These are phyloP conservation scores for Drosophila anomelani DNA, from an alignment of 2,888 invertebrate genomes.

Conservation along the genomic window DNA sequence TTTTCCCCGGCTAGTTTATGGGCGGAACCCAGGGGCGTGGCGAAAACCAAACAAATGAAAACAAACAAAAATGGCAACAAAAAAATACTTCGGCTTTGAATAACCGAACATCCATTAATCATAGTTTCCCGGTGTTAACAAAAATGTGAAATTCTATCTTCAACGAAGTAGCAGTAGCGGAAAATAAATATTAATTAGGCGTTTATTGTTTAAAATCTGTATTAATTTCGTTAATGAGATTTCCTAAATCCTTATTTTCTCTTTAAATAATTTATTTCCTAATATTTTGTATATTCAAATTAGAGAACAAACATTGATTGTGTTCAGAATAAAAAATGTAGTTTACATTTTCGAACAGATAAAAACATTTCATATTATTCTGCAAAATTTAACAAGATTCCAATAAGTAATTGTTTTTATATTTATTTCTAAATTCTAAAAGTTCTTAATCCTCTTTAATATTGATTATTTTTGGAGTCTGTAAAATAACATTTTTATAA, in stretches of 20 bases:
- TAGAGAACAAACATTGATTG: no score
- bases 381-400: no score
- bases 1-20: constrained; percentile 33
- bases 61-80: constrained; percentile 9
- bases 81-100: constrained; percentile 7
- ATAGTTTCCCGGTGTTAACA: constrained; percentile 21
- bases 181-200: constrained; percentile 12
- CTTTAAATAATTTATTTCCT: background rate
- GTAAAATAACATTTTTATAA: background rate
- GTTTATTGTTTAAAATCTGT: constrained; percentile 1
- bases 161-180: background rate
- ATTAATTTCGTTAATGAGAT: background rate
- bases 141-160: constrained; percentile 18
- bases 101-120: constrained; percentile 23
- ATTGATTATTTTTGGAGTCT: background rate
- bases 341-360: background rate
- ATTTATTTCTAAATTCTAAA: no score
- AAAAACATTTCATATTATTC: background rate
- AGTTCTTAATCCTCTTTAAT: no score
- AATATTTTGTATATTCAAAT: background rate
- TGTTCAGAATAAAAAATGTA: background rate
- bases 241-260: background rate
- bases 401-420: no score
- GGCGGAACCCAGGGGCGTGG: constrained; percentile 2
- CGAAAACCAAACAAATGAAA: background rate